A percentile compares a stretch with the other conserved stretches of the same genome.
phyloP scores from a whole-genome alignment of 37 sponge, comb jelly and placozoan species.

The Geodia barretti region DNA sequence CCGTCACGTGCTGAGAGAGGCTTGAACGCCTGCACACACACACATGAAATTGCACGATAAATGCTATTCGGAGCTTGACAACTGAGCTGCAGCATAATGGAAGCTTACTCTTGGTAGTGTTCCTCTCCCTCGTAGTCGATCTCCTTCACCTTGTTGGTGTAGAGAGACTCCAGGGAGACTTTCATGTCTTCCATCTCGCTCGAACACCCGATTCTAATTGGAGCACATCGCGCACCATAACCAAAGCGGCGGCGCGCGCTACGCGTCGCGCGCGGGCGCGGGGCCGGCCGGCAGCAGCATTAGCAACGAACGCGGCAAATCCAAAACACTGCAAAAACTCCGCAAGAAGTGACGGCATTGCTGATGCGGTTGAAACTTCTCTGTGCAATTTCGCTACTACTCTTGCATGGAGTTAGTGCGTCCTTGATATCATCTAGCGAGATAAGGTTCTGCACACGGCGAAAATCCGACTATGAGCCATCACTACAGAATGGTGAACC shows the following conservation, averaged over 20 bases:
- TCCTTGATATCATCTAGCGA: slow-evolving; percentile 77
- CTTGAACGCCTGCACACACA: slow-evolving; percentile 46
- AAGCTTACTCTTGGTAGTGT: slow-evolving; percentile 72
- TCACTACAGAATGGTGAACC: slow-evolving; percentile 39
- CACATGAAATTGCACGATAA: neutral
- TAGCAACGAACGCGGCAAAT: neutral
- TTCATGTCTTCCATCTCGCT: slow-evolving; percentile 51
- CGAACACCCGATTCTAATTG: too few relatives aligned
- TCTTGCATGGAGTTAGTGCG: neutral
- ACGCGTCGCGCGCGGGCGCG: too few relatives aligned
- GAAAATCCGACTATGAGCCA: slow-evolving; percentile 29
- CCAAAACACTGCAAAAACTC: neutral
- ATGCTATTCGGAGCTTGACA: too few relatives aligned
- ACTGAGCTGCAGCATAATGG: neutral
- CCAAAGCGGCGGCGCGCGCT: too few relatives aligned
- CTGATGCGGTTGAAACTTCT: neutral
- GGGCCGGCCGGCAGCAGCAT: too few relatives aligned
- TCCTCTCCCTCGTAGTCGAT: slow-evolving; percentile 79
- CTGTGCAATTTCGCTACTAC: neutral
- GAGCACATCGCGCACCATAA: too few relatives aligned
- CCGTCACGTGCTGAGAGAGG: slow-evolving; percentile 66
- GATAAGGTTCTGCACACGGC: slow-evolving; percentile 54
- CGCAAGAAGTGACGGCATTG: too few relatives aligned
- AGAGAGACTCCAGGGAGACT: slow-evolving; percentile 61
- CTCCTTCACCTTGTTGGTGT: slow-evolving; percentile 51